Evolutionary conservation across 2,888 invertebrate genomes (phyloP).

Genomic region (Ennomos fuscantarius): DNA sequence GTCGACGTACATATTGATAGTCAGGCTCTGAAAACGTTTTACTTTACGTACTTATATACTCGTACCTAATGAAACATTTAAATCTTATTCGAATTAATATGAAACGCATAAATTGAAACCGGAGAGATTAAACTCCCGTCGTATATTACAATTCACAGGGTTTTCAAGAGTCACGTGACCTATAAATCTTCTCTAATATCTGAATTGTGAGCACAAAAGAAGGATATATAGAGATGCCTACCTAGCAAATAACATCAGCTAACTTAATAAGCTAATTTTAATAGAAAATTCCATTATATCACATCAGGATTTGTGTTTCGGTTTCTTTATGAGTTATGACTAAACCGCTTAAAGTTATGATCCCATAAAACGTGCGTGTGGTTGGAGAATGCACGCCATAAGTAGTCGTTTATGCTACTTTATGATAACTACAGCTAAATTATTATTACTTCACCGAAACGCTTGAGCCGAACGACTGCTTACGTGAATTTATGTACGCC

Average conservation of each 20-base stretch:
- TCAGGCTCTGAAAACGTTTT: too few relatives aligned
- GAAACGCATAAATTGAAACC: conserved; percentile 47
- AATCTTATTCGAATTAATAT: conserved; percentile 25
- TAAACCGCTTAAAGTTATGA: conserved; percentile 19
- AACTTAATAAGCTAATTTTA: conserved; percentile 2
- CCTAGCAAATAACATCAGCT: conserved; percentile 5
- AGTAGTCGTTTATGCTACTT: conserved; percentile 23
- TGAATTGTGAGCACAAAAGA: conserved; percentile 56
- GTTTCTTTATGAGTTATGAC: conserved; percentile 6
- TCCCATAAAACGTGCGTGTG: conserved; percentile 26
- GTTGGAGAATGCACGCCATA: conserved; percentile 18
- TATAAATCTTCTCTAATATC: conserved; percentile 64
- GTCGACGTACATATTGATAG: too few relatives aligned
- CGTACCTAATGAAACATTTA: conserved; percentile 14
- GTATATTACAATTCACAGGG: conserved; percentile 52
- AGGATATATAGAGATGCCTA: conserved; percentile 13
- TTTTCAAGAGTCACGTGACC: conserved; percentile 66
- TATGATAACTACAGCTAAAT: conserved; percentile 23
- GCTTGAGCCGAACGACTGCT: conserved; percentile 22
- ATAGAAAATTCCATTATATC: conserved; percentile 11
- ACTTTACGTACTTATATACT: conserved; percentile 7
- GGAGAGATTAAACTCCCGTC: conserved; percentile 51
- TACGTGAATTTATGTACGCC: conserved; percentile 43
- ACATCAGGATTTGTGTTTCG: conserved; percentile 8
- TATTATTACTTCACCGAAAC: conserved; percentile 19